Percentiles rank a stretch among this genome's conserved stretches.
Evolutionary conservation across 1,140 invertebrate species (phyloP).

Genomic region (Dufourea novaeangliae): DNA sequence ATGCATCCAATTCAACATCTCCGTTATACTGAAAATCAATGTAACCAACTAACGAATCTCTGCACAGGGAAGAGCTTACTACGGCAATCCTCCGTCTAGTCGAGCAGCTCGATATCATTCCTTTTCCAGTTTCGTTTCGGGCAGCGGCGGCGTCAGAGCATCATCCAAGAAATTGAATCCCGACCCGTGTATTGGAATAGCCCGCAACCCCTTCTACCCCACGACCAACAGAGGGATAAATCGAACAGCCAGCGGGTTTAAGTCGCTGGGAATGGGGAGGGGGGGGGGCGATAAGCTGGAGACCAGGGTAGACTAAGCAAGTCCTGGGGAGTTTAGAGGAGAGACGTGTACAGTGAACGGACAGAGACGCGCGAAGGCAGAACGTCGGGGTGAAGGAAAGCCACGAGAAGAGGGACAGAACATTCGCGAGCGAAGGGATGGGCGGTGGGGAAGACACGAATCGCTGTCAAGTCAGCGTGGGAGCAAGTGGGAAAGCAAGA

Average conservation of each 20-base stretch:
- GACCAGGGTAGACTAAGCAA: slow-evolving; percentile 25
- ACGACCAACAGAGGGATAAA: slow-evolving; percentile 31
- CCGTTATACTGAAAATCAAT: too few species aligned
- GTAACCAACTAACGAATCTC: too few species aligned
- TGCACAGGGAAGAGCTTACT: too few species aligned
- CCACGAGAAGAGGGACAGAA: slow-evolving; percentile 11
- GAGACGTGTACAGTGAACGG: slow-evolving; percentile 49
- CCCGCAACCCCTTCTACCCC: background rate
- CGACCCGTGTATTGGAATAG: background rate
- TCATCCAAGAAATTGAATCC: background rate
- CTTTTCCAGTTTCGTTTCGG: too few species aligned
- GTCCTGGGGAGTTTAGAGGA: slow-evolving; percentile 62
- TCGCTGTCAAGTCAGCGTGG: slow-evolving; percentile 56
- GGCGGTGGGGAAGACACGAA: slow-evolving; percentile 44
- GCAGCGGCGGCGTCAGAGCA: too few species aligned
- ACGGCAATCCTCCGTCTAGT: too few species aligned
- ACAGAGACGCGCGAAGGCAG: slow-evolving; percentile 35
- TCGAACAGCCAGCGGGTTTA: slow-evolving; percentile 14
- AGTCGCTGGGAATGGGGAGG: slow-evolving; percentile 26
- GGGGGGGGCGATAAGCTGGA: slow-evolving; percentile 44
- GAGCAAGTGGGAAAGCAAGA: slow-evolving; percentile 62
- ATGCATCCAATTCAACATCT: too few species aligned
- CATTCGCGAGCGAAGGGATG: background rate
- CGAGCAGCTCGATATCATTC: too few species aligned
- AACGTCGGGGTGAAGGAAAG: slow-evolving; percentile 16